Evolutionary conservation across 2,888 invertebrate species (phyloP).

Genomic region (Callosobruchus maculatus): DNA sequence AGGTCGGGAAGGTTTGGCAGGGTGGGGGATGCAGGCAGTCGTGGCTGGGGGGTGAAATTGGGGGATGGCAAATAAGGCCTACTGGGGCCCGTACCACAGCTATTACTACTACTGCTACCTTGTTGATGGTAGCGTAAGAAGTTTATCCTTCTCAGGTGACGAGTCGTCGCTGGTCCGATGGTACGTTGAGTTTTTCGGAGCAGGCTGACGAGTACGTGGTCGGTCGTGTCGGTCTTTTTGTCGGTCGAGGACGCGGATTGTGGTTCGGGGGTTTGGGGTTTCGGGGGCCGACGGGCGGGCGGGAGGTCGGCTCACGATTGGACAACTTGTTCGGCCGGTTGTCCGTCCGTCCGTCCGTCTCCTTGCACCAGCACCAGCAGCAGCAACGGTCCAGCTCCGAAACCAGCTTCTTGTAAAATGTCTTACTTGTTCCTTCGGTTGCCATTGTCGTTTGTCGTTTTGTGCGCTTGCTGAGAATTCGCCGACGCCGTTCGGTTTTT

Average conservation of each 20-base stretch:
- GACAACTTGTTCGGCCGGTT: slow-evolving; percentile 10
- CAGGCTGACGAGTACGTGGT: not conserved
- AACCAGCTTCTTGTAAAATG: not conserved
- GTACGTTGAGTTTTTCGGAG: slow-evolving; percentile 3
- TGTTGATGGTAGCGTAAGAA: too few species aligned
- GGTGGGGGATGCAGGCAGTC: too few species aligned
- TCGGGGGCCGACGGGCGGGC: too few species aligned
- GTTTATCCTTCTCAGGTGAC: too few species aligned
- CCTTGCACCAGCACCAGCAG: too few species aligned
- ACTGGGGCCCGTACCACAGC: too few species aligned
- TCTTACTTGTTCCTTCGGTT: not conserved
- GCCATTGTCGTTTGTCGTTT: not conserved
- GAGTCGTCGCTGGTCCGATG: not conserved
- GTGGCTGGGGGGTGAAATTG: too few species aligned
- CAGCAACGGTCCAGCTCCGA: not conserved
- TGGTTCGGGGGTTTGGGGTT: too few species aligned
- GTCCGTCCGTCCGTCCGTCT: too few species aligned
- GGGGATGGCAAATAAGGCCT: too few species aligned
- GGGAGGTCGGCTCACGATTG: not conserved
- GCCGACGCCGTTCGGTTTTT: not conserved
- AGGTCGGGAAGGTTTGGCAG: too few species aligned
- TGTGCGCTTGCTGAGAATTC: not conserved
- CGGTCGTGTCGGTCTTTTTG: not conserved
- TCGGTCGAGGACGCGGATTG: not conserved
- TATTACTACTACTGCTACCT: too few species aligned